Evolutionary conservation across 2,797 vertebrate species (phyloP), one percentile per base, ranked within the genome.

Genomic region (Allobates femoralis): DNA sequence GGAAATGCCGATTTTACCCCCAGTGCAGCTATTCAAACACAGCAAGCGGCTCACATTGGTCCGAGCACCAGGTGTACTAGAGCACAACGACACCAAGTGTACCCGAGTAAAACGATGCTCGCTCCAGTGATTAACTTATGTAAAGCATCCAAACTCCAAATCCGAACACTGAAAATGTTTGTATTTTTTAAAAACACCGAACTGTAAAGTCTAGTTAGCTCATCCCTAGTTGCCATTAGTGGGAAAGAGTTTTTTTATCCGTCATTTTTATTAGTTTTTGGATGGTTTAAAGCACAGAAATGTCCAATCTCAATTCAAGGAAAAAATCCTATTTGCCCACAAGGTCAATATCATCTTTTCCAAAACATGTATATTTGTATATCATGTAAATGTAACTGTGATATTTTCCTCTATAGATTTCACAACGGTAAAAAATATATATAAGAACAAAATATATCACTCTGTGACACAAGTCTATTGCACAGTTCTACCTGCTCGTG

Each of bases 381-480:
- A 18, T 0, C 34, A 69, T 8, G 6, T 69, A 46, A 50, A 74
- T 46, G 2, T 74, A 74, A 7, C n/a, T 16, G 16, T 46, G 37
- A 26, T 26, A 50, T 23, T 74, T 41, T 26, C 5, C n/a, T 26
- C 41, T 10, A 46, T 26, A 41, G 21, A 71, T 41, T 71, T 41
- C 67, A 71, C 30, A 69, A 46, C 23, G 67, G 23, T 4, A 37
- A 46, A 73, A 79, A n/a, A 78, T 10, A 79, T 19, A 56, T 75
- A 51, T 41, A 60, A 85, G 50, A 67, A 15, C 73, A 30, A 79
- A 79, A 79, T 60, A 62, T 56, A 8, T 46, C 56, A 76, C n/a
- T 75, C 60, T 60, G 26, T 66, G 83, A 64, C 82, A 64, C 37
- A 46, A 32, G 56, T 62, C 55, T 76, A 56, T 69, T 71, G 32